Percentiles rank a stretch among this genome's conserved stretches.
Conservation (phyloP, 2,888 invertebrate species). For the Zygaena filipendulae region DNA sequence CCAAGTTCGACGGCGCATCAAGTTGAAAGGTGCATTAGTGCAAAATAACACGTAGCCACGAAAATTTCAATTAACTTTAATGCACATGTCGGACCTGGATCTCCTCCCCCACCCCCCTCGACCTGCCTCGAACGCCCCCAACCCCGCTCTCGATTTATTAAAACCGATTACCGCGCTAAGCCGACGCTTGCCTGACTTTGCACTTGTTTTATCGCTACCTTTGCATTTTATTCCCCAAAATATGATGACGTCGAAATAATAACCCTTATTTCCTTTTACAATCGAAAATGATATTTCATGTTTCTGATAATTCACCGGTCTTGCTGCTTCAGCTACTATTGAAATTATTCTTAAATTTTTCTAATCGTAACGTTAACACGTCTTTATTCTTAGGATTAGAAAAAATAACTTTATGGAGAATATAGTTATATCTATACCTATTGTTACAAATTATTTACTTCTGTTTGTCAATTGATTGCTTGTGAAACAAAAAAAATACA, state of each 20-base stretch:
- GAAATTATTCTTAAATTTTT: no score
- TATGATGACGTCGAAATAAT: conserved; percentile 26
- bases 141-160: conserved; percentile 37
- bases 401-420: no score
- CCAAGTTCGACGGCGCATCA: no score
- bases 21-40: conserved; percentile 52
- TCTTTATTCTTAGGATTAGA: no score
- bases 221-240: conserved; percentile 36
- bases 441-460: no score
- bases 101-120: conserved; percentile 16
- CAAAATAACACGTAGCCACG: conserved; percentile 52
- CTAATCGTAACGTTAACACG: no score
- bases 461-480: no score
- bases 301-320: no score
- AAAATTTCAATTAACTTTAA: conserved; percentile 61
- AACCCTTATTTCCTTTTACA: conserved; percentile 18
- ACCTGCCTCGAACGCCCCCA: conserved; percentile 14
- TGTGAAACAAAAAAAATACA: no score
- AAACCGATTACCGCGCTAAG: conserved; percentile 39
- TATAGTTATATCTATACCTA: no score
- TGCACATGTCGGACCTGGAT: conserved; percentile 38
- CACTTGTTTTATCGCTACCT: conserved; percentile 36
- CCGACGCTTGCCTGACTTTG: conserved; percentile 35
- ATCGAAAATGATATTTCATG: not conserved
- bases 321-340: no score